A percentile compares a stretch with the other conserved stretches of the same genome.
These are phyloP conservation scores for Silurus lanzhouensis DNA, from an alignment of 2,797 vertebrate species.

Conservation along the genomic window DNA sequence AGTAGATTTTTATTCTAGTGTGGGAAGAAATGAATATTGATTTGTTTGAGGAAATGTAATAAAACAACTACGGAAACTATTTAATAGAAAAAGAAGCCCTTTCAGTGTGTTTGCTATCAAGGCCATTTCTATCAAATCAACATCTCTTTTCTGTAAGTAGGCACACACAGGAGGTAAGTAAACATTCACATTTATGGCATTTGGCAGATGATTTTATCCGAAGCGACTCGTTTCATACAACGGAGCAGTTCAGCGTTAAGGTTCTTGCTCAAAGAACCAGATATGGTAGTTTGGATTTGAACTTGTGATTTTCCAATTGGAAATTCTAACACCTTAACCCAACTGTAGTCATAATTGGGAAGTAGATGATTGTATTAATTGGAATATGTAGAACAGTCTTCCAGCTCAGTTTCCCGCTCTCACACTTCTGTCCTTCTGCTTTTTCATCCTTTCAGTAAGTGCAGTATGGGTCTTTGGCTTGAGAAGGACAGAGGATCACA, in stretches of 20 bases:
- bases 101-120: background rate
- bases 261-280: too few relatives aligned
- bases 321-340: too few relatives aligned
- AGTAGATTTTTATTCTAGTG: background rate
- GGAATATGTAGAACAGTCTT: background rate
- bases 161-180: background rate
- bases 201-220: too few relatives aligned
- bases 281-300: too few relatives aligned
- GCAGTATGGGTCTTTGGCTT: conserved; percentile 14
- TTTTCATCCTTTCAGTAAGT: background rate
- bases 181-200: too few relatives aligned
- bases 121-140: background rate
- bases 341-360: background rate
- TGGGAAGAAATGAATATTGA: background rate
- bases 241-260: too few relatives aligned
- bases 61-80: background rate
- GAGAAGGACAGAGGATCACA: background rate
- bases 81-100: background rate
- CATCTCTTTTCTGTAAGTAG: background rate
- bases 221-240: too few relatives aligned
- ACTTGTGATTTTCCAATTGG: too few relatives aligned
- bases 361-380: background rate
- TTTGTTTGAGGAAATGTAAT: background rate
- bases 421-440: background rate
- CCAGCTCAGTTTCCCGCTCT: background rate